Conservation (phyloP, 2,113 vertebrate genomes). For the Crotalus helleri region DNA sequence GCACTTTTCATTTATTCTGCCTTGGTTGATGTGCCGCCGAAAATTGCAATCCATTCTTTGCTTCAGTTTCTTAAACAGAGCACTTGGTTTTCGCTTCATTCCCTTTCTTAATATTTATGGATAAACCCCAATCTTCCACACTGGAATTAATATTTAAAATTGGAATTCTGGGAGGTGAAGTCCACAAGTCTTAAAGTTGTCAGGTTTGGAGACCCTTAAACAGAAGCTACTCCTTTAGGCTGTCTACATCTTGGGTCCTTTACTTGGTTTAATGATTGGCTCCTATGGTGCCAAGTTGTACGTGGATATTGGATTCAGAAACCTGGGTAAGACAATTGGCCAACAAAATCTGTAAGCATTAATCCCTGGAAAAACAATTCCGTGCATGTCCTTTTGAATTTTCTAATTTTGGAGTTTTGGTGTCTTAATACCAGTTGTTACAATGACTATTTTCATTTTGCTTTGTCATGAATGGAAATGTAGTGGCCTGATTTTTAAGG, state of each 20-base stretch:
- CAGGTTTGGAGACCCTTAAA: background rate
- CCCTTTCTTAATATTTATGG: background rate
- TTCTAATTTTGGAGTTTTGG: background rate
- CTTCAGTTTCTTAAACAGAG: background rate
- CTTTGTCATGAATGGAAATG: background rate
- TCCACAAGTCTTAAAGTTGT: background rate
- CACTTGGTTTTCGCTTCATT: background rate
- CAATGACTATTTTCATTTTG: background rate
- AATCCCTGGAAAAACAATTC: background rate
- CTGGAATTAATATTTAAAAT: background rate
- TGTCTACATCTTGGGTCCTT: slow-evolving; percentile 85
- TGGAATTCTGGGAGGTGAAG: background rate
- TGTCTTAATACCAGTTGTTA: background rate
- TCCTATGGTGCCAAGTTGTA: slow-evolving; percentile 86
- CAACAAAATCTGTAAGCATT: background rate
- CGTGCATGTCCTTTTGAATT: background rate
- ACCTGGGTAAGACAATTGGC: slow-evolving; percentile 75
- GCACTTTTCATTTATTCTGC: background rate
- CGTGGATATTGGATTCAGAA: slow-evolving; percentile 84
- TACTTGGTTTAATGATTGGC: slow-evolving; percentile 84
- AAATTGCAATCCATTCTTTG: slow-evolving; percentile 3
- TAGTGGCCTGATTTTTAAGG: background rate
- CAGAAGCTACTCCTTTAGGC: slow-evolving; percentile 63
- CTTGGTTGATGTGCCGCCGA: background rate
- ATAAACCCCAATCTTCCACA: background rate